Percentiles rank a stretch among this genome's conserved stretches.
Evolutionary conservation across 2,888 invertebrate genomes (phyloP).

Genomic region (Geotrupes spiniger): DNA sequence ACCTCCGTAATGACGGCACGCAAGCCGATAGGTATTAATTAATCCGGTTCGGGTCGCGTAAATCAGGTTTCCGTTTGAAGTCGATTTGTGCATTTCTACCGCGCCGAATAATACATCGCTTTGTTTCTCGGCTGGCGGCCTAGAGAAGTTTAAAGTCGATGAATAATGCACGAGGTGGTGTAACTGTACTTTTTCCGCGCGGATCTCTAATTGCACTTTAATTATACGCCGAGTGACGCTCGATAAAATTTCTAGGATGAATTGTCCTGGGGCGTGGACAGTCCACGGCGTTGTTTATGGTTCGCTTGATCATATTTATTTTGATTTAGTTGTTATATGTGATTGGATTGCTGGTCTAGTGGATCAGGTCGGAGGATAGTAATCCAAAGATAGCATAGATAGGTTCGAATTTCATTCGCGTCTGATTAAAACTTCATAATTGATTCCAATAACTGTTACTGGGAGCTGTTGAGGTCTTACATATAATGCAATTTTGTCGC

Average conservation of each 20-base stretch:
- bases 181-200: constrained; percentile 7
- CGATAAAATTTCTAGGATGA: not conserved
- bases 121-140: not conserved
- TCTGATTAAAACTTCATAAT: no score
- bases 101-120: constrained; percentile 2
- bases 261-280: no score
- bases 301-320: no score
- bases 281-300: no score
- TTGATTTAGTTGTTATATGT: no score
- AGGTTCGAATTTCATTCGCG: no score
- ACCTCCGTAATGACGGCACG: not conserved
- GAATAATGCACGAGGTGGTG: constrained; percentile 16
- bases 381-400: no score
- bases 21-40: not conserved
- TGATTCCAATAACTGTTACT: no score
- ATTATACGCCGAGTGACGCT: constrained; percentile 1
- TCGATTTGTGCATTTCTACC: not conserved
- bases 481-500: not conserved
- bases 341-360: no score
- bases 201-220: not conserved
- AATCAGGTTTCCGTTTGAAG: constrained; percentile 6
- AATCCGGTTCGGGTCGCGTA: not conserved
- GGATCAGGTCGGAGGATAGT: no score
- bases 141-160: constrained; percentile 5
- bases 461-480: no score